Evolutionary conservation across 2,888 invertebrate genomes (phyloP).

Genomic region (Penaeus monodon): DNA sequence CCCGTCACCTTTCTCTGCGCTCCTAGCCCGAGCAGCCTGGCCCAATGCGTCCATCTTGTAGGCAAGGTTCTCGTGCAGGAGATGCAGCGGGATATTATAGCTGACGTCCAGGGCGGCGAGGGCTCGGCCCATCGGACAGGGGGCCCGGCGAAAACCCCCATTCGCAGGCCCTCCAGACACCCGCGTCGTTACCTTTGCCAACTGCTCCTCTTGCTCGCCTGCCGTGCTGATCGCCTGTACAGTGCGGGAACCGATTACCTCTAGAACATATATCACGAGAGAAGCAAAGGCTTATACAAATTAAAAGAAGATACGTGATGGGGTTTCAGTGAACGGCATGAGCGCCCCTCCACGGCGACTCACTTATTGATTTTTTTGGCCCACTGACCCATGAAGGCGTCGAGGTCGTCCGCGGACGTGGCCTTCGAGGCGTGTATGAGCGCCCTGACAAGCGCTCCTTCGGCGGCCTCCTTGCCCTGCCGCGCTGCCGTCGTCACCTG

Average conservation of each 20-base stretch:
- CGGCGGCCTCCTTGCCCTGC: not conserved
- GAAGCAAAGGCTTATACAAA: too few species aligned
- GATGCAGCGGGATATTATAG: conserved; percentile 2
- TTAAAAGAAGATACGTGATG: too few species aligned
- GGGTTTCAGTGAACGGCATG: too few species aligned
- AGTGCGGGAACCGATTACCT: not conserved
- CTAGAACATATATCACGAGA: not conserved
- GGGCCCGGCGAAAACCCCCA: not conserved
- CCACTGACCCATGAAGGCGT: not conserved
- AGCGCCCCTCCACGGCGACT: not conserved
- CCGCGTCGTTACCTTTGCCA: not conserved
- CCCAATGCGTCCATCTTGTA: not conserved
- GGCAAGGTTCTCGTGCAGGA: conserved; percentile 24
- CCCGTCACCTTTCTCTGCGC: too few species aligned
- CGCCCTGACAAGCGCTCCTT: conserved; percentile 2
- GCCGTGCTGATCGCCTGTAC: not conserved
- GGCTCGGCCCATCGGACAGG: conserved; percentile 1
- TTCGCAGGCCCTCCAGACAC: not conserved
- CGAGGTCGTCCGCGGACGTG: not conserved
- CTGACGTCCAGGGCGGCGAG: not conserved
- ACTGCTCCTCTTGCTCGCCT: not conserved
- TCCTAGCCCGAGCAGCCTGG: too few species aligned
- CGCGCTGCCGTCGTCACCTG: not conserved
- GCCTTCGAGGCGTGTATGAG: conserved; percentile 10
- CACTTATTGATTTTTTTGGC: conserved; percentile 11